A percentile compares a stretch with the other conserved stretches of the same genome.
These are phyloP conservation scores for Montipora sp. DNA, from an alignment of 64 coral and sea anemone genomes.

Conservation along the genomic window DNA sequence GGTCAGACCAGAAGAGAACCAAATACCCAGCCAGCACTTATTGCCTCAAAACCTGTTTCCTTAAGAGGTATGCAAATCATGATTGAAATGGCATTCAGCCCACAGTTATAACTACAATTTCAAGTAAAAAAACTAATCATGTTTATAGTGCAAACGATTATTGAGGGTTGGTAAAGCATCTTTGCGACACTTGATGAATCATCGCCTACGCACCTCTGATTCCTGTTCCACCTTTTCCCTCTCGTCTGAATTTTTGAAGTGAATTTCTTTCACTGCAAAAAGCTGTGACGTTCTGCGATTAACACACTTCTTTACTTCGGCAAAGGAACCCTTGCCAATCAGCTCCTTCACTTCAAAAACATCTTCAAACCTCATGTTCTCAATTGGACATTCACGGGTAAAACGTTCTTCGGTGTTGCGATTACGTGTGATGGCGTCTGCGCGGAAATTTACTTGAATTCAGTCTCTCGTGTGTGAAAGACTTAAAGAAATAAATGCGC, in stretches of 20 bases:
- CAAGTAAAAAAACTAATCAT: no score
- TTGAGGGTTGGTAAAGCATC: no score
- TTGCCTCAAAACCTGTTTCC: no score
- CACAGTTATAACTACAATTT: no score
- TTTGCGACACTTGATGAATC: no score
- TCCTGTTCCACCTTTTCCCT: slow-evolving; percentile 77
- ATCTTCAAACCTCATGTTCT: slow-evolving; percentile 76
- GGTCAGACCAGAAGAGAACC: no score
- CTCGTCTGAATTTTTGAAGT: slow-evolving; percentile 54
- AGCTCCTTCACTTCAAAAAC: slow-evolving; percentile 81
- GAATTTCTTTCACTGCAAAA: slow-evolving; percentile 94
- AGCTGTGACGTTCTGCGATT: slow-evolving; percentile 69
- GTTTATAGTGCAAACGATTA: no score
- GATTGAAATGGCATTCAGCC: no score
- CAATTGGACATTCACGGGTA: background rate
- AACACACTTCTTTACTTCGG: slow-evolving; percentile 86
- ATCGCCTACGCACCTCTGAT: slow-evolving; percentile 52
- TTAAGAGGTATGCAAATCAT: no score
- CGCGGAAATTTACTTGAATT: background rate
- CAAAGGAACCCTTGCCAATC: slow-evolving; percentile 85
- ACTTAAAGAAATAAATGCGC: background rate
- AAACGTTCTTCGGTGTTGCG: no score
- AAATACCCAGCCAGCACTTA: no score
- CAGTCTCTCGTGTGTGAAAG: background rate
- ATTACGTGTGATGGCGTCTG: background rate